Evolutionary conservation across 2,113 vertebrate genomes (phyloP).

Genomic region (Jaculus jaculus): DNA sequence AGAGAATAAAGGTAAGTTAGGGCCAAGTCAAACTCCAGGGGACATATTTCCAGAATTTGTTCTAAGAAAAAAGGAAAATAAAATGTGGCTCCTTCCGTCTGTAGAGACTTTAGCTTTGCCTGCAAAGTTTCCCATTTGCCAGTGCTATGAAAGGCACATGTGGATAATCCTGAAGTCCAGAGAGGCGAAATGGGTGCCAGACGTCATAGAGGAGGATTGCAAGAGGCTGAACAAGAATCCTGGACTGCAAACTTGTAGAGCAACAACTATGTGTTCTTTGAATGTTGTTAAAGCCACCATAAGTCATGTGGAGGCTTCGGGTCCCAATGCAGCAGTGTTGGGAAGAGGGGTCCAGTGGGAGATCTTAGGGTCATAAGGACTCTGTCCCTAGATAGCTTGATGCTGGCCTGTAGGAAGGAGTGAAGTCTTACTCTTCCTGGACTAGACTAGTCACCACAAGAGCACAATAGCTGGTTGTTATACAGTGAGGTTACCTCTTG

Average conservation of each 20-base stretch:
- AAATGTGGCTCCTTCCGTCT: background rate
- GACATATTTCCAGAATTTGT: background rate
- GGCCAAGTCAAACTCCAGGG: background rate
- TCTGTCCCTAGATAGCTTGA: too few relatives aligned
- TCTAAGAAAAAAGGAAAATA: background rate
- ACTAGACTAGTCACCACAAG: background rate
- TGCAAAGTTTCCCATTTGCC: background rate
- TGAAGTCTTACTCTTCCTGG: background rate
- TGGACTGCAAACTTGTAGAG: background rate
- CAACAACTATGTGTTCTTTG: background rate
- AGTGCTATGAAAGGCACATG: background rate
- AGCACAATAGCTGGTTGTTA: too few relatives aligned
- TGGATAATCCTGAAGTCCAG: background rate
- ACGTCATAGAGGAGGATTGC: background rate
- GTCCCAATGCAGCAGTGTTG: background rate
- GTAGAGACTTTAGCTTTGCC: background rate
- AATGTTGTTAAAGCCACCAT: too few relatives aligned
- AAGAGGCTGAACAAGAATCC: background rate
- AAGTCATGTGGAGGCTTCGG: background rate
- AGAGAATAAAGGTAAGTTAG: slow-evolving; percentile 19
- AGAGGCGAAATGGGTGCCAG: background rate
- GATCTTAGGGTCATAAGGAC: background rate
- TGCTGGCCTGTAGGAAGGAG: background rate
- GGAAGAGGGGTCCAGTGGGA: background rate
- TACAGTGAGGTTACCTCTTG: background rate